phyloP scores from a whole-genome alignment of 2,797 vertebrate species.

The Microhierax caerulescens region DNA sequence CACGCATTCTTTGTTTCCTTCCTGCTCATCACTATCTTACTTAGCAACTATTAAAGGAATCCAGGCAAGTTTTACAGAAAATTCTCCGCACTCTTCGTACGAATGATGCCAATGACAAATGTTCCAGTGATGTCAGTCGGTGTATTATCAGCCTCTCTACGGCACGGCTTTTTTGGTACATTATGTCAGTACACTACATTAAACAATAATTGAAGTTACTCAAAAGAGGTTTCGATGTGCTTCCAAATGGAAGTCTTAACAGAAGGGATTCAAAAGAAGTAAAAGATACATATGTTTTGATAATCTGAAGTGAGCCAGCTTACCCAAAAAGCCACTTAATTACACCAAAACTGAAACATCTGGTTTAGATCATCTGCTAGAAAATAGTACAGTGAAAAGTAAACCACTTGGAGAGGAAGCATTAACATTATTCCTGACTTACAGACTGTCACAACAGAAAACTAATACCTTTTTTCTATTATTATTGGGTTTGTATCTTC shows the following conservation, averaged over 20 bases:
- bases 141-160: not conserved
- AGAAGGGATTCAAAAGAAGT: not conserved
- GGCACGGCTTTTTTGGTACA: not conserved
- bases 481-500: not conserved
- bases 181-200: not conserved
- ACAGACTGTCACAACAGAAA: not conserved
- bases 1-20: not conserved
- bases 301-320: conserved; percentile 42
- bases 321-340: conserved; percentile 48
- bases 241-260: conserved; percentile 28
- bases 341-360: conserved; percentile 51
- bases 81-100: not conserved
- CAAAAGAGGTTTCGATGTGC: conserved; percentile 15
- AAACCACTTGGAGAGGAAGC: conserved; percentile 17
- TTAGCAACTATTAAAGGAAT: not conserved
- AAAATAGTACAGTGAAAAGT: conserved; percentile 17
- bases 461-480: not conserved
- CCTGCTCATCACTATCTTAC: not conserved
- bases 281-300: conserved; percentile 44
- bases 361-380: conserved; percentile 30
- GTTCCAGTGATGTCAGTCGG: not conserved
- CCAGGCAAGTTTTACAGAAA: not conserved
- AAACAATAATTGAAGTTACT: conserved; percentile 50
- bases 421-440: conserved; percentile 27
- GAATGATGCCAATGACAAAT: not conserved